A percentile compares a stretch with the other conserved stretches of the same genome.
Conservation (phyloP, 2,113 vertebrate genomes). For the Carassius carassius region DNA sequence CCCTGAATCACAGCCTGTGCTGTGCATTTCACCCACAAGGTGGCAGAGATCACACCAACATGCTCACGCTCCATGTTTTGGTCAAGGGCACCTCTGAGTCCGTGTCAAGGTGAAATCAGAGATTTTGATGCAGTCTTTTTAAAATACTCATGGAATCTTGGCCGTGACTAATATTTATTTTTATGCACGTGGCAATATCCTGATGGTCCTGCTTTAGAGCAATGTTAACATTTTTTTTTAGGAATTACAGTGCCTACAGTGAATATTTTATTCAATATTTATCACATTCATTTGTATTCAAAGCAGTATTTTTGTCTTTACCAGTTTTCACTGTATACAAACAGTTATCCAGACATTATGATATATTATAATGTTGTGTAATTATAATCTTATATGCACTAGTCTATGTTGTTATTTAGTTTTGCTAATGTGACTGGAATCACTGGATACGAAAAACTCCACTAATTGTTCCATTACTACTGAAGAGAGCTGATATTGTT, state of each 20-base stretch:
- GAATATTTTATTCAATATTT: too few species aligned
- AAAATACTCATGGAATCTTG: neutral
- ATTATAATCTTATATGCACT: too few species aligned
- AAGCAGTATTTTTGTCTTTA: too few species aligned
- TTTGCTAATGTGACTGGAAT: neutral
- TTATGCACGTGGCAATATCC: neutral
- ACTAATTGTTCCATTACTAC: neutral
- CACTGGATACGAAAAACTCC: neutral
- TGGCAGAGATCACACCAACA: constrained; percentile 1
- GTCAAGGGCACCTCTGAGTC: constrained; percentile 50
- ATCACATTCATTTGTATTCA: too few species aligned
- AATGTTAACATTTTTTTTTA: too few species aligned
- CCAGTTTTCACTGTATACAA: too few species aligned
- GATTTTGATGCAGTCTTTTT: neutral
- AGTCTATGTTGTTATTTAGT: neutral
- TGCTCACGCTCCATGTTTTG: constrained; percentile 35
- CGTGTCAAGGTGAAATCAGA: constrained; percentile 49
- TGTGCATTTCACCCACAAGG: constrained; percentile 51
- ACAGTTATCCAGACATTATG: too few species aligned
- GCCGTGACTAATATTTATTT: neutral
- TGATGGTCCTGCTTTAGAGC: neutral
- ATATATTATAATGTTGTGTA: too few species aligned
- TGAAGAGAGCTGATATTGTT: too few species aligned
- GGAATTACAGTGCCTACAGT: too few species aligned
- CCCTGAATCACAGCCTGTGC: neutral